Percentiles rank a stretch among this genome's conserved stretches.
Evolutionary conservation across 2,888 invertebrate genomes (phyloP).

Genomic region (Xylophagus ater): DNA sequence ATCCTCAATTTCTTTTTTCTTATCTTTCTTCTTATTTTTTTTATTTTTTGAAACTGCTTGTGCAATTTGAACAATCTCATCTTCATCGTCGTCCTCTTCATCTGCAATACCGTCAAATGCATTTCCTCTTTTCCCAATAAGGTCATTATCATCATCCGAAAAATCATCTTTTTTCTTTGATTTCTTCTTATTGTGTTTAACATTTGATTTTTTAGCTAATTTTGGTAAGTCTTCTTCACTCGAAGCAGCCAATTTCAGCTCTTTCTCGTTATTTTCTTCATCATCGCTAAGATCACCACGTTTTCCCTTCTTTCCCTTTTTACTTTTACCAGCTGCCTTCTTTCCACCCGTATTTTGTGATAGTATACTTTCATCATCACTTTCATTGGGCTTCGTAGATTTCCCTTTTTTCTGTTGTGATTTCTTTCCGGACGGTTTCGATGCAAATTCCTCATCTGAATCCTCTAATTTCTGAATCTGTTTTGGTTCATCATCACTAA

Average conservation of each 20-base stretch:
- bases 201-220: slow-evolving; percentile 10
- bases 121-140: slow-evolving; percentile 24
- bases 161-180: slow-evolving; percentile 33
- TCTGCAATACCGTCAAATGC: slow-evolving; percentile 19
- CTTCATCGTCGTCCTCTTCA: slow-evolving; percentile 30
- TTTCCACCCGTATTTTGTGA: too few species aligned
- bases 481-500: slow-evolving; percentile 38
- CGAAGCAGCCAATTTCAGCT: slow-evolving; percentile 17
- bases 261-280: slow-evolving; percentile 20
- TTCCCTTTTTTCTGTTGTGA: slow-evolving; percentile 26
- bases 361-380: slow-evolving; percentile 16
- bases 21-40: slow-evolving; percentile 28
- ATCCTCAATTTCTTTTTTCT: slow-evolving; percentile 19
- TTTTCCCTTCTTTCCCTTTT: slow-evolving; percentile 41
- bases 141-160: slow-evolving; percentile 28
- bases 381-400: too few species aligned
- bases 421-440: slow-evolving; percentile 18
- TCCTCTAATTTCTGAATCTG: slow-evolving; percentile 28
- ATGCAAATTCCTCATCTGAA: slow-evolving; percentile 37
- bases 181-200: slow-evolving; percentile 18
- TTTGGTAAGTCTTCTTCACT: slow-evolving; percentile 12
- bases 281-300: slow-evolving; percentile 45
- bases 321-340: slow-evolving; percentile 18
- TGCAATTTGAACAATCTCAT: slow-evolving; percentile 17
- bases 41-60: slow-evolving; percentile 32